Conservation (phyloP, 2,797 vertebrate species). For the Rhincodon typus region DNA sequence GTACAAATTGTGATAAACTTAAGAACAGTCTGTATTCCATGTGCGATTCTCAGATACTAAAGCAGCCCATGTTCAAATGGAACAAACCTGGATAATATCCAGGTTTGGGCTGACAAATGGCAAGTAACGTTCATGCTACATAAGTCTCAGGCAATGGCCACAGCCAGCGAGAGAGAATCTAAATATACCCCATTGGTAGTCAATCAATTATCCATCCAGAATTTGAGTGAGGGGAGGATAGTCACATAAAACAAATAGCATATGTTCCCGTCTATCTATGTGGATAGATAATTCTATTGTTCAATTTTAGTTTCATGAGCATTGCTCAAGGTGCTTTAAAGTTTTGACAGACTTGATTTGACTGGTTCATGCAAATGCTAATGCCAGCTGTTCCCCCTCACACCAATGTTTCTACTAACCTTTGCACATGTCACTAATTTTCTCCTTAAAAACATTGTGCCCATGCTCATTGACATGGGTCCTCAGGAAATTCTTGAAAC, state of each 20-base stretch:
- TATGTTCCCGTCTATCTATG: neutral
- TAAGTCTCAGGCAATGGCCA: no score
- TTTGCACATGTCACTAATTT: slow-evolving; percentile 99
- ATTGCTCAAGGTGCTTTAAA: neutral
- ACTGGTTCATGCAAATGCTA: neutral
- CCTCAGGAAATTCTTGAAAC: slow-evolving; percentile 95
- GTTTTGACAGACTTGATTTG: neutral
- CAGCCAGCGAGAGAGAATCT: no score
- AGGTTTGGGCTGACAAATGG: no score
- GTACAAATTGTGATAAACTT: no score
- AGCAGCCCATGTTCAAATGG: no score
- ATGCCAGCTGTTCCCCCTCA: neutral
- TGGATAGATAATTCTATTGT: neutral
- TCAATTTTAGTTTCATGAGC: neutral
- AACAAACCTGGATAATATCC: no score
- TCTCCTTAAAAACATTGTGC: slow-evolving; percentile 96
- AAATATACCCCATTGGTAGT: no score
- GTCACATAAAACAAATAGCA: neutral
- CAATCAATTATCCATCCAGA: neutral
- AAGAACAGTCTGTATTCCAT: no score
- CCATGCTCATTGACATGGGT: slow-evolving; percentile 90
- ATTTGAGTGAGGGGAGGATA: neutral
- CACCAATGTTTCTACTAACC: slow-evolving; percentile 54
- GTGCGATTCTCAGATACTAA: no score
- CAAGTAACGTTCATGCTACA: no score